A percentile compares a stretch with the other conserved stretches of the same genome.
Evolutionary conservation across 2,888 invertebrate species (phyloP).

Genomic region (Melinaea menophilus): DNA sequence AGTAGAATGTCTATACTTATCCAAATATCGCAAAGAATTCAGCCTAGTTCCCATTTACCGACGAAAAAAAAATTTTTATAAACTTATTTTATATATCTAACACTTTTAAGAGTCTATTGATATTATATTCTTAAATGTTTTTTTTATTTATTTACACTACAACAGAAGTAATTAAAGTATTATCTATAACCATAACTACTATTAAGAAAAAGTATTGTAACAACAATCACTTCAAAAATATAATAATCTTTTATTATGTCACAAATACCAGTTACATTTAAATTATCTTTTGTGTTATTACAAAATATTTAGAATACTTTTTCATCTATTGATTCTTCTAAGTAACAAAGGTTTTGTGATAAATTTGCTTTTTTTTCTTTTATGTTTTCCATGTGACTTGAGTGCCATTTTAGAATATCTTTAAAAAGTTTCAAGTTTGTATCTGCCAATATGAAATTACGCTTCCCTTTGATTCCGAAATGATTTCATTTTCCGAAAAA

Average conservation of each 20-base stretch:
- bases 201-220: constrained; percentile 81
- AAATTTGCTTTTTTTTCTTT: constrained; percentile 52
- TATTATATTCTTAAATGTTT: too few species aligned
- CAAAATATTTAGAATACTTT: constrained; percentile 21
- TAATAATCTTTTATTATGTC: constrained; percentile 47
- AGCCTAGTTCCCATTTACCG: constrained; percentile 93
- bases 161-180: constrained; percentile 92
- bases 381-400: constrained; percentile 50
- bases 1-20: constrained; percentile 94
- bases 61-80: constrained; percentile 28
- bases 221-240: constrained; percentile 77
- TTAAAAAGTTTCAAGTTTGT: constrained; percentile 46
- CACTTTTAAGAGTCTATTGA: too few species aligned
- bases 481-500: constrained; percentile 39
- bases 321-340: constrained; percentile 41
- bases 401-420: constrained; percentile 60
- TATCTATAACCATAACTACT: constrained; percentile 88
- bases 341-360: constrained; percentile 51
- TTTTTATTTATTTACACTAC: constrained; percentile 72
- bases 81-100: too few species aligned
- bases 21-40: constrained; percentile 94
- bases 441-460: constrained; percentile 59
- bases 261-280: constrained; percentile 38
- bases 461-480: constrained; percentile 20
- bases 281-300: constrained; percentile 31